phyloP scores from a whole-genome alignment of 1,140 invertebrate genomes.

The Cydia splendana region DNA sequence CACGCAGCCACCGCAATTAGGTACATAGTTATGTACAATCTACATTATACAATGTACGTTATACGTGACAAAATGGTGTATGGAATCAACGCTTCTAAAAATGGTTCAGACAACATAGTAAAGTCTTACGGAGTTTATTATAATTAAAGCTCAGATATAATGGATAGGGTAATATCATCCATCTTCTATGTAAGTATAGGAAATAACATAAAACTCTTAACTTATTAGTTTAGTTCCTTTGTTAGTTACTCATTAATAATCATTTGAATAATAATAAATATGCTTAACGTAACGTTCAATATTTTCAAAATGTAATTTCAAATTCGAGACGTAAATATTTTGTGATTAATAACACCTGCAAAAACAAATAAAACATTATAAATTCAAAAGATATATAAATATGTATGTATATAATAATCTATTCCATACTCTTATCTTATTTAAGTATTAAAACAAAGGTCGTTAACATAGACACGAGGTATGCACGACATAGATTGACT shows the following conservation, averaged over 20 bases:
- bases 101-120: constrained; percentile 43
- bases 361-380: constrained; percentile 32
- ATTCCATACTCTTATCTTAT: constrained; percentile 16
- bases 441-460: constrained; percentile 27
- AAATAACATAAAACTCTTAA: constrained; percentile 39
- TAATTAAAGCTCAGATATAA: constrained; percentile 77
- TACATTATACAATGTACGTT: not conserved
- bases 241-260: constrained; percentile 10
- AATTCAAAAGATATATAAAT: not conserved
- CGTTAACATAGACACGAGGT: constrained; percentile 45
- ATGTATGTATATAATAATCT: not conserved
- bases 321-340: constrained; percentile 43
- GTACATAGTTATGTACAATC: not conserved
- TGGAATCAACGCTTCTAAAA: not conserved
- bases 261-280: constrained; percentile 18
- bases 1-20: not conserved
- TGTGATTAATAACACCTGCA: constrained; percentile 37
- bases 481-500: constrained; percentile 45
- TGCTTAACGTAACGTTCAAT: constrained; percentile 13
- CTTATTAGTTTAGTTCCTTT: constrained; percentile 36
- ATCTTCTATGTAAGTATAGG: constrained; percentile 49
- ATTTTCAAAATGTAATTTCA: constrained; percentile 21
- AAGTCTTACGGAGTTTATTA: constrained; percentile 68
- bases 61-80: not conserved
- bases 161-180: constrained; percentile 57